Percentiles rank a stretch among this genome's conserved stretches.
These are phyloP conservation scores for Tridacna gigas DNA, from an alignment of 2,888 invertebrate species.

Conservation along the genomic window DNA sequence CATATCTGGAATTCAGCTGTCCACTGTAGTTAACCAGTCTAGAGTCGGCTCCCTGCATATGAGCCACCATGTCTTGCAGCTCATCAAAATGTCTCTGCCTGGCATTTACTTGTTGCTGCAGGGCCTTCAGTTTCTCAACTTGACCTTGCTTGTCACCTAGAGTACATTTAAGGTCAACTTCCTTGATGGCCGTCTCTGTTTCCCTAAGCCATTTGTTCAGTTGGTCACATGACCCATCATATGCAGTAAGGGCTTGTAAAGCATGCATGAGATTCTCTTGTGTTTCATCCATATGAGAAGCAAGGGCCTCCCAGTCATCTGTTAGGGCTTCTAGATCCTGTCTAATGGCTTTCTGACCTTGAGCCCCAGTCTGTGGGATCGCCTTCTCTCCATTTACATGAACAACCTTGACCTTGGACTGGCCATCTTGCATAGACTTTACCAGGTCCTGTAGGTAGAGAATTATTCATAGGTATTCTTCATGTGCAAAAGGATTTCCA, in stretches of 20 bases:
- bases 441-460: constrained; percentile 76
- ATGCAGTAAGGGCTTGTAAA: constrained; percentile 91
- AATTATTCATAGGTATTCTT: neutral
- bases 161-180: constrained; percentile 92
- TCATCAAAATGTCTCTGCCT: constrained; percentile 94
- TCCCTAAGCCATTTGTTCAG: constrained; percentile 94
- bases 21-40: constrained; percentile 93
- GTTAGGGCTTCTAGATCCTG: constrained; percentile 92
- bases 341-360: constrained; percentile 95
- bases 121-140: constrained; percentile 90
- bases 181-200: constrained; percentile 93
- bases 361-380: constrained; percentile 96
- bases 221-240: constrained; percentile 91
- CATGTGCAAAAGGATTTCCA: too few species aligned
- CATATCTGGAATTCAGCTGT: constrained; percentile 92
- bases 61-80: constrained; percentile 94
- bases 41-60: constrained; percentile 92
- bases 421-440: constrained; percentile 76
- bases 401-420: constrained; percentile 91
- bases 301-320: constrained; percentile 94
- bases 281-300: constrained; percentile 93
- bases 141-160: constrained; percentile 93
- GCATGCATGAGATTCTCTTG: constrained; percentile 93
- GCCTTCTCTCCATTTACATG: constrained; percentile 95
- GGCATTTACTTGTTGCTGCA: constrained; percentile 87